A percentile compares a stretch with the other conserved stretches of the same genome.
These are phyloP conservation scores for Drosophila carrolli DNA, from an alignment of 1,140 invertebrate genomes.

Conservation along the genomic window DNA sequence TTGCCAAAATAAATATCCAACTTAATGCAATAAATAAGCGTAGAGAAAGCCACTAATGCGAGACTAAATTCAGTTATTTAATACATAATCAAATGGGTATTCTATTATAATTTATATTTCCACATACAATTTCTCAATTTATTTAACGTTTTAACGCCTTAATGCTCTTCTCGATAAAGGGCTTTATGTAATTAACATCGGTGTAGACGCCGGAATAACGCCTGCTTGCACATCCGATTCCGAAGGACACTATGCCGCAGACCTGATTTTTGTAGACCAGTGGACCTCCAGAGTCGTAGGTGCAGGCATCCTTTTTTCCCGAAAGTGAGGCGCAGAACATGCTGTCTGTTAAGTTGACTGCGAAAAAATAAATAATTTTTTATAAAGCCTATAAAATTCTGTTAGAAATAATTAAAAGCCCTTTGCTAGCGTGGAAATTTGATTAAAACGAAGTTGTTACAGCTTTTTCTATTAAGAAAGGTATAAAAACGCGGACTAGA, in stretches of 20 bases:
- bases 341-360: constrained; percentile 31
- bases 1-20: background rate
- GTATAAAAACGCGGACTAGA: too few relatives aligned
- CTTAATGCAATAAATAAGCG: constrained; percentile 1
- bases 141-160: background rate
- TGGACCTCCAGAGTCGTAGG: constrained; percentile 73
- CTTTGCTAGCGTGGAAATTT: too few relatives aligned
- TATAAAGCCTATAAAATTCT: background rate
- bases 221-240: constrained; percentile 59
- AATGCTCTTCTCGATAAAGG: constrained; percentile 52
- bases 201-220: constrained; percentile 71
- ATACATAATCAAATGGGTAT: background rate
- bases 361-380: background rate
- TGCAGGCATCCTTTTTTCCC: constrained; percentile 63
- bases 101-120: background rate
- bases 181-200: constrained; percentile 60
- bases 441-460: background rate
- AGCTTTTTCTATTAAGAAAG: too few relatives aligned
- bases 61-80: constrained; percentile 4
- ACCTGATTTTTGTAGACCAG: constrained; percentile 40
- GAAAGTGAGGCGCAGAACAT: constrained; percentile 65
- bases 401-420: too few relatives aligned
- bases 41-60: constrained; percentile 9
- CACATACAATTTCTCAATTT: background rate
- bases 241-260: constrained; percentile 71